Conservation (phyloP, 2,113 vertebrate genomes). For the Anhinga anhinga region DNA sequence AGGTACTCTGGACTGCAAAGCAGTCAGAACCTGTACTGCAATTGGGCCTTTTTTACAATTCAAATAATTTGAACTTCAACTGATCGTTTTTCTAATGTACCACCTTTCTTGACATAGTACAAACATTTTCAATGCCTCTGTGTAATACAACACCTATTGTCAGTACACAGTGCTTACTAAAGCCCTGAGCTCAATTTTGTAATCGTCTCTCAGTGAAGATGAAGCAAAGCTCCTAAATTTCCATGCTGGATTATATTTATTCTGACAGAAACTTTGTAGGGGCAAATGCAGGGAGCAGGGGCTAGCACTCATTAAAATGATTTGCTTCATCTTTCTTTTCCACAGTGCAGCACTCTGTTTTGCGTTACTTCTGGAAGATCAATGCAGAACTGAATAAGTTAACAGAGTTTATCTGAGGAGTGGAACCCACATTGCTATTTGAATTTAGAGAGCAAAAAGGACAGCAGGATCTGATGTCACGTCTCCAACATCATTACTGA, state of each 20-base stretch:
- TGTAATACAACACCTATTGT: background rate
- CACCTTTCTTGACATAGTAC: background rate
- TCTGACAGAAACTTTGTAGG: background rate
- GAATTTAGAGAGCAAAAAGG: background rate
- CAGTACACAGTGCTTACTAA: background rate
- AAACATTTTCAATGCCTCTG: background rate
- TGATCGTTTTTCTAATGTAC: background rate
- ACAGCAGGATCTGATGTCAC: background rate
- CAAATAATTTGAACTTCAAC: background rate
- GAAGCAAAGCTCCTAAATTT: background rate
- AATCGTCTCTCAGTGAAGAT: background rate
- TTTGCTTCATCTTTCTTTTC: background rate
- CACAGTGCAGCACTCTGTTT: background rate
- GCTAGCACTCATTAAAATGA: background rate
- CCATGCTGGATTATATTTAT: background rate
- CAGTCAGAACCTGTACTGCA: background rate
- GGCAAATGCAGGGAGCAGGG: background rate
- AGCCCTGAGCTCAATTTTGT: background rate
- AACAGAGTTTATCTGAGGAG: background rate
- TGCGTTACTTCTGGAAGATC: background rate
- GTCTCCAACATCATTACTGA: background rate
- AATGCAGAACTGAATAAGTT: background rate
- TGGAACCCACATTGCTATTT: background rate
- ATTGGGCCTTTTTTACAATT: background rate
- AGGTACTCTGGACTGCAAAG: background rate